phyloP scores from a whole-genome alignment of 2,113 vertebrate genomes.

The Neodon shergylaensis region DNA sequence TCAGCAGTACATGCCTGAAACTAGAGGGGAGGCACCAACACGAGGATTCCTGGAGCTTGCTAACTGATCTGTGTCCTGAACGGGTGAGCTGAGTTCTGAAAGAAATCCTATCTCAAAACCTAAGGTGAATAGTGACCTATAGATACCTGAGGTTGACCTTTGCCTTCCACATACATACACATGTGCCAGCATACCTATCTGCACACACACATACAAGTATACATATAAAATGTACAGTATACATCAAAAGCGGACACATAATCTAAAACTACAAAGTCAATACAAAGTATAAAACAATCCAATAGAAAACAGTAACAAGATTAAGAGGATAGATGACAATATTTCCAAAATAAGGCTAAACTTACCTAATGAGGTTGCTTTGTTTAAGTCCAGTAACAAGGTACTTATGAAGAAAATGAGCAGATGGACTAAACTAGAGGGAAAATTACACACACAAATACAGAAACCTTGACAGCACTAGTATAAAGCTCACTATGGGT shows the following conservation, averaged over 20 bases:
- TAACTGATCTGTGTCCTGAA: background rate
- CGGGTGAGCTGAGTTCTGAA: background rate
- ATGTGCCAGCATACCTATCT: background rate
- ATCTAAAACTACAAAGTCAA: background rate
- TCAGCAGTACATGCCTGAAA: background rate
- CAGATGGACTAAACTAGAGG: background rate
- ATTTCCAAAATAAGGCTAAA: background rate
- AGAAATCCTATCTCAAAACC: background rate
- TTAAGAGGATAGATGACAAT: background rate
- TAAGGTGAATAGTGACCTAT: background rate
- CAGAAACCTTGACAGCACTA: background rate
- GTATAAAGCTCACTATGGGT: background rate
- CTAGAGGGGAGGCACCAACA: background rate
- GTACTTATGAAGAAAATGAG: slow-evolving; percentile 15
- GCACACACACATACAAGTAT: too few species aligned
- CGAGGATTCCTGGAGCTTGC: background rate
- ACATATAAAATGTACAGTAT: background rate
- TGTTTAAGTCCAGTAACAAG: background rate
- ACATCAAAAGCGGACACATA: slow-evolving; percentile 25
- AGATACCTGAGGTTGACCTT: background rate
- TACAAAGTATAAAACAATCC: slow-evolving; percentile 14
- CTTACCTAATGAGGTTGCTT: background rate
- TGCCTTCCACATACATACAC: background rate
- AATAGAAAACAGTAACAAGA: background rate
- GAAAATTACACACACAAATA: slow-evolving; percentile 14